Evolutionary conservation across 1,140 invertebrate species (phyloP).

Genomic region (Caenorhabditis remanei): DNA sequence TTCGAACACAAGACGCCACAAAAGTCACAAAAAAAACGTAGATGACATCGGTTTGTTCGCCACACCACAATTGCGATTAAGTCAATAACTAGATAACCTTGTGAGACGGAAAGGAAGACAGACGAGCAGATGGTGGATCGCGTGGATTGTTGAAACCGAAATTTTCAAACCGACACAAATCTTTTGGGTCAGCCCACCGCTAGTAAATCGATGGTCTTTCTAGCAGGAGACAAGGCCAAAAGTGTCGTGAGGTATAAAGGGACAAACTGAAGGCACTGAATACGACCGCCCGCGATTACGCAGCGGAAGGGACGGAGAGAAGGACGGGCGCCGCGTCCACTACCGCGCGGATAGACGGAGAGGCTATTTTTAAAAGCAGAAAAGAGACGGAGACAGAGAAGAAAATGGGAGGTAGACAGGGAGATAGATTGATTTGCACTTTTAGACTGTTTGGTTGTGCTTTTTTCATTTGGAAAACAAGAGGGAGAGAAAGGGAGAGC

Average conservation of each 20-base stretch:
- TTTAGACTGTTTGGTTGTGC: slow-evolving; percentile 11
- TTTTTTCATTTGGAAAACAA: background rate
- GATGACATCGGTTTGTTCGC: background rate
- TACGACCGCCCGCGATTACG: slow-evolving; percentile 27
- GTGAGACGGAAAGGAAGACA: background rate
- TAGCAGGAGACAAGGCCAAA: background rate
- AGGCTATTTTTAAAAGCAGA: background rate
- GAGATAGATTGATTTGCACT: slow-evolving; percentile 18
- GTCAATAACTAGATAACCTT: slow-evolving; percentile 37
- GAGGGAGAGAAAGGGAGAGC: background rate
- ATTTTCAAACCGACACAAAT: background rate
- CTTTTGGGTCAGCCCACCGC: background rate
- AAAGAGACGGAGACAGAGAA: slow-evolving; percentile 2
- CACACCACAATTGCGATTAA: slow-evolving; percentile 14
- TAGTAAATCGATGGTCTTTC: slow-evolving; percentile 4
- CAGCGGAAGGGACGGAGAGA: background rate
- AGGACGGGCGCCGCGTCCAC: slow-evolving; percentile 23
- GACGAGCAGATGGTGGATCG: slow-evolving; percentile 24
- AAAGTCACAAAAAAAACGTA: slow-evolving; percentile 14
- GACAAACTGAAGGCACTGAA: slow-evolving; percentile 41
- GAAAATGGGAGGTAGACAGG: background rate
- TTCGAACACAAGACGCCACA: slow-evolving; percentile 14
- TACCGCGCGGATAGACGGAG: slow-evolving; percentile 10
- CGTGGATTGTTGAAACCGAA: background rate
- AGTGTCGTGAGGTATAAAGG: slow-evolving; percentile 34